These are phyloP conservation scores for Morbakka virulenta DNA, from an alignment of 30 jellyfish, hydroid and myxozoan species.

Conservation along the genomic window DNA sequence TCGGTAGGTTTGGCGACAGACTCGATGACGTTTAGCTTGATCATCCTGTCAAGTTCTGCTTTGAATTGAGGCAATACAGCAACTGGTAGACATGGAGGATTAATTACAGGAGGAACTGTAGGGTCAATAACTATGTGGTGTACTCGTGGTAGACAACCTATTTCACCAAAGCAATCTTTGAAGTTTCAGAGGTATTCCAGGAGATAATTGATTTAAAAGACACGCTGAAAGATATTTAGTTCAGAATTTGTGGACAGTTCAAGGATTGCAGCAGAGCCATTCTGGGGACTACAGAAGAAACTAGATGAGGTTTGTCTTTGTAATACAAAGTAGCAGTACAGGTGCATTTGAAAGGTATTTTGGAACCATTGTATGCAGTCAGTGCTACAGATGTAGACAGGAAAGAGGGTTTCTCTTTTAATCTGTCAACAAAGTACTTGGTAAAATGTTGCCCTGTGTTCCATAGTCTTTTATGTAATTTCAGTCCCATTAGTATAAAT, in stretches of 20 bases:
- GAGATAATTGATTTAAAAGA: slow-evolving; percentile 11
- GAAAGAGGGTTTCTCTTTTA: slow-evolving; percentile 3
- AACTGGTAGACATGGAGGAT: slow-evolving; percentile 51
- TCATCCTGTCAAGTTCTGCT: slow-evolving; percentile 54
- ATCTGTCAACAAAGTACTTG: slow-evolving; percentile 34
- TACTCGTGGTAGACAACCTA: slow-evolving; percentile 61
- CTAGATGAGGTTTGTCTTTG: slow-evolving; percentile 22
- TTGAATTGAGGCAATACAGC: slow-evolving; percentile 17
- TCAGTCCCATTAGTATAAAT: slow-evolving; percentile 17
- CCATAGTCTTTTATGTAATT: background rate
- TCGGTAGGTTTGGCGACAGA: slow-evolving; percentile 47
- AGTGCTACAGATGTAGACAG: background rate
- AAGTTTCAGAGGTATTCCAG: slow-evolving; percentile 17
- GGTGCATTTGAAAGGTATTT: slow-evolving; percentile 8
- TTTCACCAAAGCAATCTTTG: slow-evolving; percentile 71
- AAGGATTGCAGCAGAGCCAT: slow-evolving; percentile 30
- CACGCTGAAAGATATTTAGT: slow-evolving; percentile 44
- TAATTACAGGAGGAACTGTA: slow-evolving; percentile 53
- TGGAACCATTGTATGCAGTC: slow-evolving; percentile 23
- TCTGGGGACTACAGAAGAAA: slow-evolving; percentile 29
- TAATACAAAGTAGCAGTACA: slow-evolving; percentile 1
- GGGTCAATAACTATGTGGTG: slow-evolving; percentile 63
- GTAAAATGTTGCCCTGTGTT: background rate
- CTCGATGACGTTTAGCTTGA: slow-evolving; percentile 24
- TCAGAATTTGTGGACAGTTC: slow-evolving; percentile 40